Evolutionary conservation across 2,113 vertebrate genomes (phyloP).

Genomic region (Ciconia stormi): DNA sequence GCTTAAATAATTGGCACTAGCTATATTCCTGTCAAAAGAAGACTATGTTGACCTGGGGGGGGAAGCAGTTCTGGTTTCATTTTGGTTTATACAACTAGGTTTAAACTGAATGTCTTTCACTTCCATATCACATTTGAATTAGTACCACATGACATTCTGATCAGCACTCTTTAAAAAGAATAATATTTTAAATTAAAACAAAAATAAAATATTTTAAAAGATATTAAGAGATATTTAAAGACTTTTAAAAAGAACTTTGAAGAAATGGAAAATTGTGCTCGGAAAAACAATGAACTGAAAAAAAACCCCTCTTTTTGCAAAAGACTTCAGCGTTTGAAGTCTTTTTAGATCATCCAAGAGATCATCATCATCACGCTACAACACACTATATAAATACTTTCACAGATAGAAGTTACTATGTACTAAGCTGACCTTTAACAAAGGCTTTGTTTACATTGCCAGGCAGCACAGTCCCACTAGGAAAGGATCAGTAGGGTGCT

Average conservation of each 20-base stretch:
- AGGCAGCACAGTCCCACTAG: background rate
- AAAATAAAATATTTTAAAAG: background rate
- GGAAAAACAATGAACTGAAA: background rate
- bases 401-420: background rate
- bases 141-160: background rate
- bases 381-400: fast-evolving
- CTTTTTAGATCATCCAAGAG: background rate
- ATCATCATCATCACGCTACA: background rate
- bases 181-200: background rate
- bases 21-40: background rate
- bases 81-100: background rate
- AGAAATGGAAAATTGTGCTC: background rate
- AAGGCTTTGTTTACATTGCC: background rate
- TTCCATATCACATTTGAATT: background rate
- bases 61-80: background rate
- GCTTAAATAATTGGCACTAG: background rate
- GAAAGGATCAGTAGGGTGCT: background rate
- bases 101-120: background rate
- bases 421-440: background rate
- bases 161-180: background rate
- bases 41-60: background rate
- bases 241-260: background rate
- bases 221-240: background rate
- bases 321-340: background rate
- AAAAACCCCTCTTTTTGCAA: background rate